These are phyloP conservation scores for Megaceryle alcyon DNA, from an alignment of 2,797 vertebrate species.

Conservation along the genomic window DNA sequence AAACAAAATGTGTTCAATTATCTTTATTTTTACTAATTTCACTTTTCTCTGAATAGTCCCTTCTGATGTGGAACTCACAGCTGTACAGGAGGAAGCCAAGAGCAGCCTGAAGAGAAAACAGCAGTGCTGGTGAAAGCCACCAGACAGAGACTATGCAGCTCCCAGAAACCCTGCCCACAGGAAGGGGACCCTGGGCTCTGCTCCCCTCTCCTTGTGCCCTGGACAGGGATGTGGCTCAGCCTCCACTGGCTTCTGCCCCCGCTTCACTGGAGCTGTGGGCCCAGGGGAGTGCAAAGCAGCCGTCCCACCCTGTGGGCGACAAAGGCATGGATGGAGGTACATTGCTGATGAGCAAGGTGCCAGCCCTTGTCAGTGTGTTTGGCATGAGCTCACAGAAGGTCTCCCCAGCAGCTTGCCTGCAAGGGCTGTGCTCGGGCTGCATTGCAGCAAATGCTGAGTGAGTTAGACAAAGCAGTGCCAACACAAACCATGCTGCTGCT, in stretches of 20 bases:
- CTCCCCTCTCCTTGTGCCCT: accelerated
- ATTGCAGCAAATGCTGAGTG: not conserved
- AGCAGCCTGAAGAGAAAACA: not conserved
- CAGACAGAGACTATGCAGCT: accelerated
- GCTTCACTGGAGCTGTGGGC: accelerated
- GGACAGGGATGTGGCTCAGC: not conserved
- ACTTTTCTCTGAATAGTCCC: constrained; percentile 29
- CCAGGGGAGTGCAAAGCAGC: not conserved
- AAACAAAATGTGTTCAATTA: constrained; percentile 29
- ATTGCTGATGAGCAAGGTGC: accelerated
- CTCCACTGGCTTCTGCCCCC: accelerated
- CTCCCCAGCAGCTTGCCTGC: not conserved
- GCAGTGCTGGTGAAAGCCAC: not conserved
- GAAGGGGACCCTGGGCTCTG: not conserved
- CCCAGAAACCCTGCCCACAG: not conserved
- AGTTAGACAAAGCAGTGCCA: not conserved
- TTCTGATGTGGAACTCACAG: constrained; percentile 49
- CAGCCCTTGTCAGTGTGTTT: not conserved
- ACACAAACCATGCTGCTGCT: not conserved
- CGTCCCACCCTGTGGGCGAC: not conserved
- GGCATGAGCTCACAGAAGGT: accelerated
- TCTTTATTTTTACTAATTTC: constrained; percentile 58
- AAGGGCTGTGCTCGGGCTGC: accelerated
- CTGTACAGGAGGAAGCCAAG: constrained; percentile 41
- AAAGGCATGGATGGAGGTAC: not conserved